Evolutionary conservation across 2,113 vertebrate genomes (phyloP), one percentile per base, ranked within the genome.

Genomic region (Chaetops frenatus): DNA sequence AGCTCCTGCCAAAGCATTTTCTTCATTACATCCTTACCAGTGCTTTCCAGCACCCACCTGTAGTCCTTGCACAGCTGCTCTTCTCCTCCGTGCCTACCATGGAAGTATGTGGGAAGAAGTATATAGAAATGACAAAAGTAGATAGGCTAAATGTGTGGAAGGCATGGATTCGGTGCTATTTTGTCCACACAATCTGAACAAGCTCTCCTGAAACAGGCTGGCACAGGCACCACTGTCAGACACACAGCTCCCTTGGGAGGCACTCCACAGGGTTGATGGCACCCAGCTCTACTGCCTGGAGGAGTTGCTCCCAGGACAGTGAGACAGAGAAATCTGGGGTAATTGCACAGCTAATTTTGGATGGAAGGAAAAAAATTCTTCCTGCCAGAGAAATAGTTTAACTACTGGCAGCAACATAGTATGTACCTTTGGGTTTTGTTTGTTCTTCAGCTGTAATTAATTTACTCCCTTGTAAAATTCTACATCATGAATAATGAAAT

Each of bases 401-500:
- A 79, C 86, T 91, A 25, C 81, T 94, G 90, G 85, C 91, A 94
- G 51, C 47, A 88, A 64, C 36, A 42, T 11, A 48, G 33, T 53
- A 60, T 7, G 6, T 51, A 65, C 40, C 76, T 90, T 83, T 79
- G 79, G 92, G 64, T 72, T 85, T 77, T 70, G 31, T 56, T 87
- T 93, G 56, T 80, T 65, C 45, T 77, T 53, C 78, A 65, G 23
- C 50, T 61, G 35, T 73, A 90, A 95, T 94, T 92, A 88, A 96
- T 91, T 93, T 81, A 29, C 12, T 86, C 15, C 35, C 81, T 88
- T 86, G 61, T 95, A 81, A 93, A 94, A 86, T 78, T 71, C 76
- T 88, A 69, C 31, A 57, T 88, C 48, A 96, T 93, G 40, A 96
- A 97, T 96, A 92, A 96, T 92, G 56, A 81, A 95, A 54, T 86